Evolutionary conservation across 2,888 invertebrate species (phyloP), one percentile per base, ranked within the genome.

Genomic region (Callyntrura sp.): DNA sequence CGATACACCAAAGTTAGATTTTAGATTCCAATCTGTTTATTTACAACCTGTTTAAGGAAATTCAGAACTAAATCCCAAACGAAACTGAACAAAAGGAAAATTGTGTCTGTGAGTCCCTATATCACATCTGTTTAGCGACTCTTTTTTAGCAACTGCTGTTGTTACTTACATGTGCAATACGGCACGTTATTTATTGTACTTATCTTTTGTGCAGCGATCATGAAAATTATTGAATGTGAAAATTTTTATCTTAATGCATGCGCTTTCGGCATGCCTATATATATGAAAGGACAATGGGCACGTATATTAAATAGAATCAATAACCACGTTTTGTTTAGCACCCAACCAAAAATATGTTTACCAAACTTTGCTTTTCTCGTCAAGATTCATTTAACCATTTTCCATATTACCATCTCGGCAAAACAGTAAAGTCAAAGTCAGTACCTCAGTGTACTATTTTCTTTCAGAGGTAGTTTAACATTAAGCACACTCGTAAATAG

Each of bases 271-370:
- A 73, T 23, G 23, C 45, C 12, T 48, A 73, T 14, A n/a, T 17
- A 70, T 35, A 68, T 11, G 70, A 45, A 48, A 35, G 45, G 3
- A 48, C 73, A 23, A 48, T 25, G 23, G 28, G n/a, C 20, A 70
- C 43, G 43, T 3, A 12, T 73, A 51, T 48, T 23, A 73, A 73
- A 48, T 20, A 73, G 73, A 48, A 25, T 51, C 73, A 73, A 51
- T 51, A 73, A 48, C 35, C 73, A 73, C 17, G n/a, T 73, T 51
- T 48, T 20, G 14, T 73, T 73, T 73, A 73, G 73, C 73, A 73
- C 73, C 43, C 35, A 35, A 45, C 9, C 5, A 70, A 43, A n/a
- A n/a, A n/a, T n/a, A 70, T 70, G 70, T 23, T 73, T 73, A 23
- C 51, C 45, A 48, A 20, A 0, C 4, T 51, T 73, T 73, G 51